Evolutionary conservation across 2,797 vertebrate genomes (phyloP).

Genomic region (Rhinella marina): DNA sequence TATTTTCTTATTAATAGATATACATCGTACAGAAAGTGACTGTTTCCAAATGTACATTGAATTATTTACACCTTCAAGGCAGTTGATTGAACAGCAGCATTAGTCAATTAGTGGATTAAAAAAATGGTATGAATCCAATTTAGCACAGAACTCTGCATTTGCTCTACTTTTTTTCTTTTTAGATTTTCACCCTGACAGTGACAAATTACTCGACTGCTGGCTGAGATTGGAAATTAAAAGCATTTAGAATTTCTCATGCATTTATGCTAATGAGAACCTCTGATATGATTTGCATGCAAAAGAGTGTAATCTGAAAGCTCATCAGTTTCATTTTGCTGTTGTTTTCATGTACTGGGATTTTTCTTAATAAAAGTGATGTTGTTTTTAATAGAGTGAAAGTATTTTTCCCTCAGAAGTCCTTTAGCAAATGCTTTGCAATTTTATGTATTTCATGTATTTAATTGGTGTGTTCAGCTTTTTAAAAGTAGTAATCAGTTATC

Average conservation of each 20-base stretch:
- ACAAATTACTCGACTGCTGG: constrained; percentile 99
- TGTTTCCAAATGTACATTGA: constrained; percentile 70
- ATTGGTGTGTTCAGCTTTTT: constrained; percentile 18
- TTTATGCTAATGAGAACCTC: constrained; percentile 99
- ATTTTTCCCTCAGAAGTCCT: constrained; percentile 76
- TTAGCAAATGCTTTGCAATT: constrained; percentile 72
- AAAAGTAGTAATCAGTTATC: constrained; percentile 21
- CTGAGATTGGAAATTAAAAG: constrained; percentile 99
- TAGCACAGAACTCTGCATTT: constrained; percentile 91
- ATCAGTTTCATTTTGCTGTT: constrained; percentile 74
- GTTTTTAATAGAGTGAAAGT: constrained; percentile 37
- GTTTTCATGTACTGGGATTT: constrained; percentile 69
- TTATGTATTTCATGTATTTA: constrained; percentile 65
- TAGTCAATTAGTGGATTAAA: constrained; percentile 99
- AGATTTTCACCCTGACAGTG: constrained; percentile 99
- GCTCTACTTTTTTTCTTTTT: constrained; percentile 85
- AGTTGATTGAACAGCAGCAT: constrained; percentile 95
- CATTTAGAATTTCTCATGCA: constrained; percentile 99
- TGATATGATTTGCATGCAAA: constrained; percentile 99
- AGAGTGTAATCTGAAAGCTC: constrained; percentile 97
- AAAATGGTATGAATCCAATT: constrained; percentile 99
- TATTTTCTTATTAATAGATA: constrained; percentile 25
- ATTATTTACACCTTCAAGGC: constrained; percentile 99
- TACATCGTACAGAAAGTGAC: neutral
- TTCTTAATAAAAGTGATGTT: constrained; percentile 37